Conservation (phyloP, 2,797 vertebrate genomes). For the Rhinoraja longicauda region DNA sequence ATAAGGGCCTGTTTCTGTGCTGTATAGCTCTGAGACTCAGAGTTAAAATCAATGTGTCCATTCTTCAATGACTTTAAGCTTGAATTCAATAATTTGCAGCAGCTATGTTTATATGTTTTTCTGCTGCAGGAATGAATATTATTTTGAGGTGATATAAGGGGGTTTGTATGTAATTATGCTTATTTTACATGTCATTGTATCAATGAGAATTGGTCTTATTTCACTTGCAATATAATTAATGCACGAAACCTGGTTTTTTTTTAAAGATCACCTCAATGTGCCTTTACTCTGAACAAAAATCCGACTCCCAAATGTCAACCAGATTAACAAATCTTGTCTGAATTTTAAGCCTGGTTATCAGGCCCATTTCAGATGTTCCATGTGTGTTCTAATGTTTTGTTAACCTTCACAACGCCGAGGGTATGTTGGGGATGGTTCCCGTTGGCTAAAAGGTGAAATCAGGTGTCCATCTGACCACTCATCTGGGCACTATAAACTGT, state of each 20-base stretch:
- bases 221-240: background rate
- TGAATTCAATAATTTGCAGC: background rate
- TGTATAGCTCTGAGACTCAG: no score
- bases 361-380: background rate
- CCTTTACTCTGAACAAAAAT: background rate
- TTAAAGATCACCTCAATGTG: background rate
- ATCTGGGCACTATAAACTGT: background rate
- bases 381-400: background rate
- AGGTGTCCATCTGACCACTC: background rate
- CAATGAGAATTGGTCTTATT: background rate
- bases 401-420: background rate
- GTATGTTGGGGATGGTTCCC: background rate
- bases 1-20: no score
- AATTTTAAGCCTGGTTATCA: background rate
- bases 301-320: background rate
- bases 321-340: background rate
- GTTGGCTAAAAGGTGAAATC: background rate
- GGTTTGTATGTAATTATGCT: background rate
- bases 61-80: background rate
- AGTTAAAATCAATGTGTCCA: background rate
- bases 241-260: background rate
- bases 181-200: background rate
- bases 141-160: background rate
- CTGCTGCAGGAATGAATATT: no score
- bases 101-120: no score